Base-by-base conservation (phyloP, 2,888 invertebrate genomes). In the Platycnemis pennipes region DNA sequence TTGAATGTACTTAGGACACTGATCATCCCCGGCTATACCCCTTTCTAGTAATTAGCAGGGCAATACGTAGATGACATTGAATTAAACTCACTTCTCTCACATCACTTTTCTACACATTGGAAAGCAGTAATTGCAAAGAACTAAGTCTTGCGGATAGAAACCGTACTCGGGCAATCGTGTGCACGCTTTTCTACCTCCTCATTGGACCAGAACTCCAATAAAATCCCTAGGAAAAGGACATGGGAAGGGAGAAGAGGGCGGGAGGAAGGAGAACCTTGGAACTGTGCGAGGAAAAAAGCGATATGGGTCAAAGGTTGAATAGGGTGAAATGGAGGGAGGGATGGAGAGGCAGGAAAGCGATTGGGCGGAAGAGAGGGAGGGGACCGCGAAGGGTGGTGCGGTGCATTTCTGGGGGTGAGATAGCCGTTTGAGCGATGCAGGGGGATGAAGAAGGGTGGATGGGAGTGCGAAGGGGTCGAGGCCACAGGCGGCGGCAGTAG, bases 391-490 rank as follows among this genome's bases (percentile, higher is more conserved):
- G 2, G 85, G 19, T 8, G 77, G 26, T 5, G 77, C 7, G 77
- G 77, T 77, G 77, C n/a, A 31, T n/a, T 49, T 49, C 49, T 19
- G 85, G n/a, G 85, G 85, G 85, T 37, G 85, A n/a, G 85, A 85
- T 19, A 37, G 63, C 63, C 85, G 8, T 85, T 8, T 5, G 3
- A 44, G 85, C 13, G 44, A 86, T 86, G 22, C n/a, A n/a, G n/a
- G n/a, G n/a, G 19, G 42, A 42, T 31, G 8, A 37, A 77, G n/a
- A 37, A 77, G 1, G 37, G 31, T 13, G 31, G 7, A 13, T 13
- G 77, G n/a, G n/a, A 77, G 0, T 11, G 44, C 16, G 37, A 5
- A 42, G 44, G 86, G 42, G 26, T 86, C 63, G 63, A 63, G 63
- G 63, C 63, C 63, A 63, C 63, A 63, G 63, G 49, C 49, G 19